Evolutionary conservation across 2,797 vertebrate genomes (phyloP).

Genomic region (Melanotaenia maccullochi): DNA sequence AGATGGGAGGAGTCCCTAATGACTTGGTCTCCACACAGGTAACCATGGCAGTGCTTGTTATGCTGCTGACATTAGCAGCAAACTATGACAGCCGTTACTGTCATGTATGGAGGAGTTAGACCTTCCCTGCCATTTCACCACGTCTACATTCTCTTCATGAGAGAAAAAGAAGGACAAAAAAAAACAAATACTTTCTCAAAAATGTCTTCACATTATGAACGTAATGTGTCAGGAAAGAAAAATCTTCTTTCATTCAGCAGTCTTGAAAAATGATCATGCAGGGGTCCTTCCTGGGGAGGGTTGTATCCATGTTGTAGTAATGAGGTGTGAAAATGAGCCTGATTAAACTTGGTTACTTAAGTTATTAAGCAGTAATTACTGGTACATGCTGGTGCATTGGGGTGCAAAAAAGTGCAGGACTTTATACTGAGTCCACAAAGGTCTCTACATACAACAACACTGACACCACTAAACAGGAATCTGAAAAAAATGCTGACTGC

Average conservation of each 20-base stretch:
- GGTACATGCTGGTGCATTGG: slow-evolving; percentile 23
- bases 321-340: slow-evolving; percentile 66
- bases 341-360: slow-evolving; percentile 54
- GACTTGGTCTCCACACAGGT: slow-evolving; percentile 74
- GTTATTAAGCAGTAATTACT: slow-evolving; percentile 56
- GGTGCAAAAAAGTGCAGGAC: neutral
- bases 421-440: slow-evolving; percentile 4
- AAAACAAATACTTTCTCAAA: neutral
- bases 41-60: slow-evolving; percentile 75
- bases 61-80: slow-evolving; percentile 54
- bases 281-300: neutral
- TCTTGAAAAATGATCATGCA: neutral
- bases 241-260: neutral
- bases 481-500: neutral
- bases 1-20: slow-evolving; percentile 69
- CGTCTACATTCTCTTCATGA: slow-evolving; percentile 35
- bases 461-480: neutral
- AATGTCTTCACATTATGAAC: neutral
- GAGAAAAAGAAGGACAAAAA: neutral
- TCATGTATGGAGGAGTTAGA: slow-evolving; percentile 51
- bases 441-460: neutral
- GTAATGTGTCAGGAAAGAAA: slow-evolving; percentile 1
- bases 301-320: slow-evolving; percentile 43
- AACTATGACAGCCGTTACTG: slow-evolving; percentile 56
- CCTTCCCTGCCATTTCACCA: slow-evolving; percentile 41